A percentile compares a stretch with the other conserved stretches of the same genome.
phyloP scores from a whole-genome alignment of 2,888 invertebrate species.

The Caenorhabditis plicata region DNA sequence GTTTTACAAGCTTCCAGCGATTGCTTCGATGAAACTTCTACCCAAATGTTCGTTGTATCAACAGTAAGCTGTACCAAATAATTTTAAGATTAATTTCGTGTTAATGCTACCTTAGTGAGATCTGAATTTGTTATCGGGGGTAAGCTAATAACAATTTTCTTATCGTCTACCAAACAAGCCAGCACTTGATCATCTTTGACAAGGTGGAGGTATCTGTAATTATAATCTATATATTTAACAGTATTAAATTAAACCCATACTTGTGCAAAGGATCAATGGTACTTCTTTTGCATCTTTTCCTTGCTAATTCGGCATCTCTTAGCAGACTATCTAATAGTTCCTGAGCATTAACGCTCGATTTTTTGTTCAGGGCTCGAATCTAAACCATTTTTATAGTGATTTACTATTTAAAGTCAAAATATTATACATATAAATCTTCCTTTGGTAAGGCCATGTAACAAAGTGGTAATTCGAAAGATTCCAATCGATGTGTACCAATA shows the following conservation, averaged over 20 bases:
- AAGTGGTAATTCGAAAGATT: conserved; percentile 72
- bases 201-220: conserved; percentile 74
- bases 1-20: conserved; percentile 40
- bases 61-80: conserved; percentile 35
- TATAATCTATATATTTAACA: conserved; percentile 17
- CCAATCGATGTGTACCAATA: conserved; percentile 81
- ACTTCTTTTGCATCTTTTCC: conserved; percentile 82
- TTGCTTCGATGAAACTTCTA: conserved; percentile 43
- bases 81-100: not conserved
- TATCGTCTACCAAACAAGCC: conserved; percentile 75
- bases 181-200: conserved; percentile 77
- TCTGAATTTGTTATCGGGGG: conserved; percentile 86
- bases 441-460: conserved; percentile 76
- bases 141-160: conserved; percentile 77
- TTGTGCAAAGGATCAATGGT: conserved; percentile 82
- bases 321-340: conserved; percentile 75
- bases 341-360: conserved; percentile 71
- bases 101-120: conserved; percentile 74
- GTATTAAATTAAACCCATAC: conserved; percentile 60
- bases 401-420: not conserved
- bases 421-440: conserved; percentile 71
- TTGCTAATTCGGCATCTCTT: conserved; percentile 78
- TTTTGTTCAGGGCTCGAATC: conserved; percentile 51
- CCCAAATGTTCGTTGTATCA: conserved; percentile 38
- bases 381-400: conserved; percentile 1